Conservation (phyloP, 2,113 vertebrate genomes). For the Protomyctophum bolini region DNA sequence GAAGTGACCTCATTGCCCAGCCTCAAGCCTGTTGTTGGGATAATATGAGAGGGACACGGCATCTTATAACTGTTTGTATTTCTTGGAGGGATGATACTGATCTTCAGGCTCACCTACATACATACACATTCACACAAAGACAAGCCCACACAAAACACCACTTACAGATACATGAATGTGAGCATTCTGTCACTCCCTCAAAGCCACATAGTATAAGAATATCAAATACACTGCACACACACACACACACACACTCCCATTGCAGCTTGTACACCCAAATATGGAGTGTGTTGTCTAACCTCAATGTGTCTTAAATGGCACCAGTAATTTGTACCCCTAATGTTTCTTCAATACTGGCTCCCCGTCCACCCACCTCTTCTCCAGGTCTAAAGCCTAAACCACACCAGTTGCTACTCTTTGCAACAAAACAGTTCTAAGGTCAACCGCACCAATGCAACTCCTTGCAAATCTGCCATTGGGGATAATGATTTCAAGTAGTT, state of each 20-base stretch:
- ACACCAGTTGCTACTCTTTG: too few relatives aligned
- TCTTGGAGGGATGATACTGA: neutral
- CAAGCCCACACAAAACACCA: neutral
- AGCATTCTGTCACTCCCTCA: neutral
- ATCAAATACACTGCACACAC: neutral
- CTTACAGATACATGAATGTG: neutral
- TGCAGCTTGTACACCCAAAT: too few relatives aligned
- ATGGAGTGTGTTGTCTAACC: too few relatives aligned
- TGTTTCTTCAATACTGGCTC: too few relatives aligned
- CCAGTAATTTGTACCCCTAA: too few relatives aligned
- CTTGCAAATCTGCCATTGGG: too few relatives aligned
- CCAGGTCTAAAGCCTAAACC: too few relatives aligned
- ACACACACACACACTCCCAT: neutral
- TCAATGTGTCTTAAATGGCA: too few relatives aligned
- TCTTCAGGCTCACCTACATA: neutral
- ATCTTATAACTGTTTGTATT: conserved; percentile 15
- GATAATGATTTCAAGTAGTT: too few relatives aligned
- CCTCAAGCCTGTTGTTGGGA: conserved; percentile 13
- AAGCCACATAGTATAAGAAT: neutral
- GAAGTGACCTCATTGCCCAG: conserved; percentile 55
- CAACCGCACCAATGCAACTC: too few relatives aligned
- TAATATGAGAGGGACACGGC: conserved; percentile 22
- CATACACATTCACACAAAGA: neutral
- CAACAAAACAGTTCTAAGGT: too few relatives aligned
- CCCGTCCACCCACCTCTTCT: too few relatives aligned